phyloP scores from a whole-genome alignment of 1,140 invertebrate genomes.

The Tetramorium simillimum region DNA sequence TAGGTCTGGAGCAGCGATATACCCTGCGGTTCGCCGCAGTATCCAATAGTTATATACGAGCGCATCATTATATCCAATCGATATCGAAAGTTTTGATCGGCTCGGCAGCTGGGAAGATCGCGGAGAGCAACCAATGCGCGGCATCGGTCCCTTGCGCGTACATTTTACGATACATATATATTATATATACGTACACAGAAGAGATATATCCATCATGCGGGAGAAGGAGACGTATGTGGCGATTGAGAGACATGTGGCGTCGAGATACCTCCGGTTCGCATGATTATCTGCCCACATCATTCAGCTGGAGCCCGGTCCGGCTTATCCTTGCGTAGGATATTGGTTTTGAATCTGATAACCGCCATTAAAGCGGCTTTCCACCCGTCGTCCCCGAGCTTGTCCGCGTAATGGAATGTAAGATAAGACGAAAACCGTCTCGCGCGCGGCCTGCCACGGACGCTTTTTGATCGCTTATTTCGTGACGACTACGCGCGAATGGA shows the following conservation, averaged over 20 bases:
- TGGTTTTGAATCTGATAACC: slow-evolving; percentile 75
- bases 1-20: slow-evolving; percentile 56
- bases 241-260: slow-evolving; percentile 63
- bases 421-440: slow-evolving; percentile 66
- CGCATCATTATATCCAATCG: slow-evolving; percentile 76
- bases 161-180: neutral
- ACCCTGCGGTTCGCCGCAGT: slow-evolving; percentile 77
- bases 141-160: neutral
- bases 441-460: slow-evolving; percentile 43
- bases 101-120: slow-evolving; percentile 71
- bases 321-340: slow-evolving; percentile 72
- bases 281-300: slow-evolving; percentile 73
- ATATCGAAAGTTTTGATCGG: slow-evolving; percentile 78
- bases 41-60: slow-evolving; percentile 76
- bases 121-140: slow-evolving; percentile 40
- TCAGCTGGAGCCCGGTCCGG: slow-evolving; percentile 10
- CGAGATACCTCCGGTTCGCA: slow-evolving; percentile 60
- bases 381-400: slow-evolving; percentile 63
- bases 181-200: slow-evolving; percentile 25
- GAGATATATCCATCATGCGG: slow-evolving; percentile 27
- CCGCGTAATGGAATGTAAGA: slow-evolving; percentile 65
- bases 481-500: slow-evolving; percentile 37
- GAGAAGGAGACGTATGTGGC: slow-evolving; percentile 29
- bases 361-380: slow-evolving; percentile 70
- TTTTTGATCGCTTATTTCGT: slow-evolving; percentile 61